Base-by-base conservation (phyloP, 2,113 vertebrate species). In the Tyto alba region DNA sequence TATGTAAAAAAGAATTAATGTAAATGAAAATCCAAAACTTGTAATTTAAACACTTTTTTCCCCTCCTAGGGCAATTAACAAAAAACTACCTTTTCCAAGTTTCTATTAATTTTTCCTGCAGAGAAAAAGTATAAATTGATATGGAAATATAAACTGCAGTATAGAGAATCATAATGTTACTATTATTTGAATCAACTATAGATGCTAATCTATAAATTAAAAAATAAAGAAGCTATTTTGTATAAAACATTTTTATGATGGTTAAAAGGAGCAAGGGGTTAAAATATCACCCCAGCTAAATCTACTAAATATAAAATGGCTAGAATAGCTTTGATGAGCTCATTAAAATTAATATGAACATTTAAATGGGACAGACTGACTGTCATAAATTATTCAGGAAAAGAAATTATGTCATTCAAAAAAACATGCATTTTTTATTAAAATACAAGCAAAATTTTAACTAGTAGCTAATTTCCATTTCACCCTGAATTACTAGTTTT, bases 321-420 rank as follows among this genome's bases (percentile, higher is more conserved):
- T 90, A 21, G 7, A 95, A 75, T 76, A 94, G 87, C 76, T 59
- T 59, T 78, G 79, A 68, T 34, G 76, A 90, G 19, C 50, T 95
- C 64, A 89, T 97, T 89, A 97, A 98, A 97, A 88, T 93, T 96
- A 91, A 95, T 95, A 92, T 2, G n/a, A 59, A 81, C 7, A 81
- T 90, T 95, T 97, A 72, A 95, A 38, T 91, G 52, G 94, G 93
- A 78, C 64, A 66, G 81, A 71, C 48, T 59, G 62, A 22, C 74
- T 73, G 32, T 77, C 40, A 82, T 96, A 93, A 97, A 96, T 95
- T 96, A 95, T 96, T 97, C 76, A 96, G 69, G 59, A 53, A 74
- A 92, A 84, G 40, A 88, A 97, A 95, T 95, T 87, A 89, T 71
- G 41, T 30, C 55, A 23, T 94, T 96, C 69, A 82, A 69, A 76